Base-by-base conservation (phyloP, 2,113 vertebrate species). In the Thalassoma bifasciatum region DNA sequence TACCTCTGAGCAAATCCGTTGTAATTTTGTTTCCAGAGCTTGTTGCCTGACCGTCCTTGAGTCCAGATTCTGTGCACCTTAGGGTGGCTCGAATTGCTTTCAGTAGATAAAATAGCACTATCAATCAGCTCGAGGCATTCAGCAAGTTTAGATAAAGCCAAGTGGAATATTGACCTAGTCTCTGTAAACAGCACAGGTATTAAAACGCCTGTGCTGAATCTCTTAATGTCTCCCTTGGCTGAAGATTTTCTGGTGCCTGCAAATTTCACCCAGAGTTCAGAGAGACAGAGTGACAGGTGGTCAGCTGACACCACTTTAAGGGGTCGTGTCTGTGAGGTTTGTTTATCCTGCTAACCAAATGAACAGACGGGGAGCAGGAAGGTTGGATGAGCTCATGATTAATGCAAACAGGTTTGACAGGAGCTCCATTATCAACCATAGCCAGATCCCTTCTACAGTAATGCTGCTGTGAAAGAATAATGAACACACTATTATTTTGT, bases 101-200 rank as follows among this genome's bases (percentile, higher is more conserved):
- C n/a, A 56, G 62, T 71, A 64, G 77, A 88, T 90, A 75, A 88
- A 89, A 77, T 36, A n/a, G 46, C 36, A 22, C 47, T 11, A 79
- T 88, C 80, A 83, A 75, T 91, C 84, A 81, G 37, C 44, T 58
- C 4, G 10, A 60, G 58, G 63, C 50, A 14, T 81, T 72, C 23
- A 50, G 61, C 30, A 62, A 50, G 47, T 72, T 81, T 79, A 69
- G 72, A 87, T 84, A 67, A 86, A 86, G 38, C 80, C 47, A 60
- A 79, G 75, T 79, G 70, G 52, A 76, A 76, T 79, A 77, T 80
- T 85, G 81, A 83, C 52, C 34, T 64, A 49, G 66, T 21, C 53
- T 77, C 62, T 59, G 37, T 77, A 81, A 82, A 76, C 37, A 69
- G 62, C 74, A 62, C 34, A 49, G 24, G 61, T 75, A 77, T 75